Conservation (phyloP, 2,797 vertebrate species). For the Numenius phaeopus region DNA sequence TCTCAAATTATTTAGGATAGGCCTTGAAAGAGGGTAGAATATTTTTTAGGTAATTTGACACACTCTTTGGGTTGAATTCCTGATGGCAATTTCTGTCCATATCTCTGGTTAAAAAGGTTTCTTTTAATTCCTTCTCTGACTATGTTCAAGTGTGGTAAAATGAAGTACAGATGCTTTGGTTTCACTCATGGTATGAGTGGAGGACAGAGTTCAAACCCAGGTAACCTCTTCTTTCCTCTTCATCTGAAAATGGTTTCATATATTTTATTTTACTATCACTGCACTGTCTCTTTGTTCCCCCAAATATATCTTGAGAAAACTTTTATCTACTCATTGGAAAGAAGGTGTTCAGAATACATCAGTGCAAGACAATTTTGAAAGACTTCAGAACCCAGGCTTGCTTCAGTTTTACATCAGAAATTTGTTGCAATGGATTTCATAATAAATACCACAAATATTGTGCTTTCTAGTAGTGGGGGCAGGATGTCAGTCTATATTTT, state of each 20-base stretch:
- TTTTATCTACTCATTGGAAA: neutral
- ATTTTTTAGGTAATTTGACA: conserved; percentile 62
- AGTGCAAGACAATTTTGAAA: neutral
- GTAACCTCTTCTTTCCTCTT: neutral
- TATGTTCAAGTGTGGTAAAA: neutral
- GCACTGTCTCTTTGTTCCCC: neutral
- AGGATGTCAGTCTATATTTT: neutral
- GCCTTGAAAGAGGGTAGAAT: conserved; percentile 57
- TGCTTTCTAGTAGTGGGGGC: neutral
- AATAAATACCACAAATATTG: neutral
- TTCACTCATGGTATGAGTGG: neutral
- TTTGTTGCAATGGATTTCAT: neutral
- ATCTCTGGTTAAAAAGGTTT: neutral
- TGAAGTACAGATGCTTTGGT: neutral
- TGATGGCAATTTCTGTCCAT: neutral
- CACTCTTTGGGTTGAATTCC: conserved; percentile 20
- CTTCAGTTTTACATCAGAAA: neutral
- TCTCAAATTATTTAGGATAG: conserved; percentile 71
- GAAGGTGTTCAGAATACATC: neutral
- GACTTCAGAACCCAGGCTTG: neutral
- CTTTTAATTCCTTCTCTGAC: neutral
- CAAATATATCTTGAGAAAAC: neutral
- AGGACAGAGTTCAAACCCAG: neutral
- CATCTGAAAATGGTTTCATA: neutral
- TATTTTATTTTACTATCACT: neutral